phyloP scores from a whole-genome alignment of 1,140 invertebrate species.

The Tetramorium parvispinum region DNA sequence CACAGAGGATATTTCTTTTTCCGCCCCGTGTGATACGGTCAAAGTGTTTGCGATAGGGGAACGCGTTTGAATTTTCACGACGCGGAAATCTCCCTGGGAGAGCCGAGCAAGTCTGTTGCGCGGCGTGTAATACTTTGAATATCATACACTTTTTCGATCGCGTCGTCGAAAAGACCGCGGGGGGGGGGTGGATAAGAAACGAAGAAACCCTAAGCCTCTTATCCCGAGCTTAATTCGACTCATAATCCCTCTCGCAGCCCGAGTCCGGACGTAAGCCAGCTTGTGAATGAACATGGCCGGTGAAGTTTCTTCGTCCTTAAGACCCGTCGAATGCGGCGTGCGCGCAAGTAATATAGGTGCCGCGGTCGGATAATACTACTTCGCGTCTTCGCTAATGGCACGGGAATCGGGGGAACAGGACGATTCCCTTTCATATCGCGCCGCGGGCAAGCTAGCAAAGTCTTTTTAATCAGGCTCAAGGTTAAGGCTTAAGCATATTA shows the following conservation, averaged over 20 bases:
- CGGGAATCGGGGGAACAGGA: background rate
- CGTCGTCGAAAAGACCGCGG: background rate
- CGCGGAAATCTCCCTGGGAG: background rate
- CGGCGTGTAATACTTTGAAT: background rate
- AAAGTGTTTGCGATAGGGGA: background rate
- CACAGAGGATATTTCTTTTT: slow-evolving; percentile 33
- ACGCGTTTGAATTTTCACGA: background rate
- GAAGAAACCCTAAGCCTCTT: slow-evolving; percentile 69
- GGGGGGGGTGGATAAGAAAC: background rate
- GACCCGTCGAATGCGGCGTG: slow-evolving; percentile 48
- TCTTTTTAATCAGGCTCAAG: slow-evolving; percentile 24
- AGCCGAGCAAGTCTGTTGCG: no score
- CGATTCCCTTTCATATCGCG: background rate
- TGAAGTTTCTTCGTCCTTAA: slow-evolving; percentile 41
- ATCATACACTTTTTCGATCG: slow-evolving; percentile 25
- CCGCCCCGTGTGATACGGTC: background rate
- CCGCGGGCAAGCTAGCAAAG: background rate
- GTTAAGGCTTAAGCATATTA: background rate
- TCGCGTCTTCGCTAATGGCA: slow-evolving; percentile 39
- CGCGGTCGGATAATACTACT: slow-evolving; percentile 40
- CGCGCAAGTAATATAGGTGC: slow-evolving; percentile 47
- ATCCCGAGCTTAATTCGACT: slow-evolving; percentile 67
- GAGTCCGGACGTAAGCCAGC: slow-evolving; percentile 63
- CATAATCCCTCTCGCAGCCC: slow-evolving; percentile 62
- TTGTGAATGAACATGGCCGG: slow-evolving; percentile 16